A percentile compares a stretch with the other conserved stretches of the same genome.
phyloP scores from a whole-genome alignment of 2,113 vertebrate genomes.

The Planiliza haematocheilus region DNA sequence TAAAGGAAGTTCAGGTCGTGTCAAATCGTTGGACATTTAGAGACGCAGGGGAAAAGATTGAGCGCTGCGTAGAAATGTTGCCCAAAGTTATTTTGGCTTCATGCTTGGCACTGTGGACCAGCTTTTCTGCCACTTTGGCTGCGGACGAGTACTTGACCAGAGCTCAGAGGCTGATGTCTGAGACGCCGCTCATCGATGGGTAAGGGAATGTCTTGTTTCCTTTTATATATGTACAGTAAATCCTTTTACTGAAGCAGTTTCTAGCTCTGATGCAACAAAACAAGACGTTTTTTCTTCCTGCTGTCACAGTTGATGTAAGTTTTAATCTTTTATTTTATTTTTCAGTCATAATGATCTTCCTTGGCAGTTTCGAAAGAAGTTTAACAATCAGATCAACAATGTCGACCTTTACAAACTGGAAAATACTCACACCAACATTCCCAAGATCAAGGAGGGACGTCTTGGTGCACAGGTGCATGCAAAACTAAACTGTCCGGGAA shows the following conservation, averaged over 20 bases:
- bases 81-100: constrained; percentile 6
- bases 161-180: constrained; percentile 84
- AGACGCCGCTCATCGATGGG: constrained; percentile 88
- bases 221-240: background rate
- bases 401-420: constrained; percentile 84
- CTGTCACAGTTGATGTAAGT: background rate
- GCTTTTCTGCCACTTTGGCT: constrained; percentile 38
- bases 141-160: constrained; percentile 55
- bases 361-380: constrained; percentile 87
- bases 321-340: constrained; percentile 1
- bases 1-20: too few relatives aligned
- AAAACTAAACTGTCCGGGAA: background rate
- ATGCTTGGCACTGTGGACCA: constrained; percentile 47
- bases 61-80: constrained; percentile 37
- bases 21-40: too few relatives aligned
- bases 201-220: constrained; percentile 66
- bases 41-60: too few relatives aligned
- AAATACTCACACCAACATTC: constrained; percentile 93
- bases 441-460: constrained; percentile 85
- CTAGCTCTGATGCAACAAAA: background rate
- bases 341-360: constrained; percentile 94
- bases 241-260: constrained; percentile 4
- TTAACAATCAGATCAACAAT: constrained; percentile 86
- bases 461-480: constrained; percentile 91
- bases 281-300: background rate